Conservation (phyloP, 2,797 vertebrate genomes). For the Xenopus petersii region DNA sequence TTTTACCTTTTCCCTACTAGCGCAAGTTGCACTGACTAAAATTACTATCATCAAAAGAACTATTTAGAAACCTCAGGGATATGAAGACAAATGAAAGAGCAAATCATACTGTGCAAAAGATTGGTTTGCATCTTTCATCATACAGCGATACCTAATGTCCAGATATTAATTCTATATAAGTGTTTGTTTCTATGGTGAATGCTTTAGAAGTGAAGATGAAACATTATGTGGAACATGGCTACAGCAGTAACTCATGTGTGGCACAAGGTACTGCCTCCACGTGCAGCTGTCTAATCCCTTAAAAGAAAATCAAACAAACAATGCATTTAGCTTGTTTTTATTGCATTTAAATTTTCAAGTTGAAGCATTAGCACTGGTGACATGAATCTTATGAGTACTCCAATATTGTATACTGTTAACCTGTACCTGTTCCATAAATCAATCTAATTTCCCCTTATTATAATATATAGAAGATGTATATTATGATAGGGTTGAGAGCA, state of each 20-base stretch:
- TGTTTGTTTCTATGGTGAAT: conserved; percentile 10
- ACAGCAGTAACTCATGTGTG: not conserved
- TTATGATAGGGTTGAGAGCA: too few relatives aligned
- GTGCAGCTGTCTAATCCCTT: not conserved
- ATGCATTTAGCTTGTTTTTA: not conserved
- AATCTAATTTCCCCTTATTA: too few relatives aligned
- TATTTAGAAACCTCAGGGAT: conserved; percentile 34
- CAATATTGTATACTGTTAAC: too few relatives aligned
- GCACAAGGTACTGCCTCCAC: not conserved
- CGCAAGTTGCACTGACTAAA: conserved; percentile 18
- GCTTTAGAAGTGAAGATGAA: not conserved
- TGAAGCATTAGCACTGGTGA: too few relatives aligned
- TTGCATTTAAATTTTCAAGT: not conserved
- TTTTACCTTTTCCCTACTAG: conserved; percentile 13
- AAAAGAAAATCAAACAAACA: not conserved
- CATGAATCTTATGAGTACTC: too few relatives aligned
- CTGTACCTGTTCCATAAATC: too few relatives aligned
- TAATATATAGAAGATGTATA: too few relatives aligned
- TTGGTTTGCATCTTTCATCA: conserved; percentile 24
- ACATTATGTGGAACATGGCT: not conserved
- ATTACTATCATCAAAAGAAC: conserved; percentile 39
- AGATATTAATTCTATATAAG: conserved; percentile 26
- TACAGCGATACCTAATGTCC: conserved; percentile 20
- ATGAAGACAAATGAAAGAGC: conserved; percentile 38
- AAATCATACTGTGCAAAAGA: conserved; percentile 33